These are phyloP conservation scores for Geranospiza caerulescens DNA, from an alignment of 2,797 vertebrate species.

Conservation along the genomic window DNA sequence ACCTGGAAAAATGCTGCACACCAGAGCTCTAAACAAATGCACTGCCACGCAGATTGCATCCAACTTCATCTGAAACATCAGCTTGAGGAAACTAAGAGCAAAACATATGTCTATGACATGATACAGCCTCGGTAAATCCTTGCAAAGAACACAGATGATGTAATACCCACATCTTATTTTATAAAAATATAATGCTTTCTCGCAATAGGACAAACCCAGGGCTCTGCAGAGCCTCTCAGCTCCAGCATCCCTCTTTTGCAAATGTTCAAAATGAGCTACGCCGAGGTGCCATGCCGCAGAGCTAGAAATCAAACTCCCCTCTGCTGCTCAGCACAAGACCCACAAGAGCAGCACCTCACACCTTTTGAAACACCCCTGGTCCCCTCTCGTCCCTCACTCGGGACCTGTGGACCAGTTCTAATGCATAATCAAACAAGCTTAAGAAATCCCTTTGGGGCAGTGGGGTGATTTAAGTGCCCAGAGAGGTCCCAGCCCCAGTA, in stretches of 20 bases:
- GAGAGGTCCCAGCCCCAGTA: background rate
- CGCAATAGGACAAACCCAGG: background rate
- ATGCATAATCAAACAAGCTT: background rate
- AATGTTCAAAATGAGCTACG: background rate
- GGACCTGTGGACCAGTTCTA: background rate
- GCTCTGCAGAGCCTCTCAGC: background rate
- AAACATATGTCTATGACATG: fast-evolving
- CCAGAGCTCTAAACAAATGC: background rate
- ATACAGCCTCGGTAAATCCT: background rate
- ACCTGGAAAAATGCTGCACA: background rate
- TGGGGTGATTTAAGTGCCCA: fast-evolving
- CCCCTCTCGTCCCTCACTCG: background rate
- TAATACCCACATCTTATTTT: background rate
- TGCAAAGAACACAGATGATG: background rate
- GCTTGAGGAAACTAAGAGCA: background rate
- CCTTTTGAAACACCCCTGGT: background rate
- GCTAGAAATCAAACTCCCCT: background rate
- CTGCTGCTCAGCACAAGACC: fast-evolving
- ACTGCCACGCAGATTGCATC: fast-evolving
- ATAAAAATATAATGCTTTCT: background rate
- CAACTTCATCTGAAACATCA: background rate
- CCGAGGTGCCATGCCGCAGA: fast-evolving
- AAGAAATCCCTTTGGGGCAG: background rate
- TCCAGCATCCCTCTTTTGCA: background rate
- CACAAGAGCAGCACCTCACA: no score